Evolutionary conservation across 2,888 invertebrate species (phyloP).

Genomic region (Scelioninae gen. 2): DNA sequence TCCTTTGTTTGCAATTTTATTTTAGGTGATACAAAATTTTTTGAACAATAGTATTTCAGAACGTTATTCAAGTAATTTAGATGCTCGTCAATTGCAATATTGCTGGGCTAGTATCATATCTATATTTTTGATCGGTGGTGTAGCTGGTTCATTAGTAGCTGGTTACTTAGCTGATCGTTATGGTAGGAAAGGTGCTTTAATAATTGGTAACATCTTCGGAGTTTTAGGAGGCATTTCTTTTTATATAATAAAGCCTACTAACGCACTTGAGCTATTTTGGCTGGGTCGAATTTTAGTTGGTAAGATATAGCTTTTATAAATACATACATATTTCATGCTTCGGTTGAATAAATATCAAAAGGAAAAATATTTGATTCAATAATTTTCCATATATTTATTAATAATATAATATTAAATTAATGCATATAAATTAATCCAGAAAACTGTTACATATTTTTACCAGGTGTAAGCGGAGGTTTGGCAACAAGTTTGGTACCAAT

Average conservation of each 20-base stretch:
- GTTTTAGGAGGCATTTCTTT: slow-evolving; percentile 84
- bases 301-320: slow-evolving; percentile 54
- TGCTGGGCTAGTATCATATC: slow-evolving; percentile 91
- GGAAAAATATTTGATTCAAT: too few relatives aligned
- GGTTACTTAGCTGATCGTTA: slow-evolving; percentile 86
- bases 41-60: slow-evolving; percentile 75
- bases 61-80: slow-evolving; percentile 78
- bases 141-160: slow-evolving; percentile 89
- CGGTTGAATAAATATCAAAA: too few relatives aligned
- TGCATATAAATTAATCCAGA: background rate
- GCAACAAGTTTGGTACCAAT: slow-evolving; percentile 92
- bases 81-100: slow-evolving; percentile 78
- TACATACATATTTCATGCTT: too few relatives aligned
- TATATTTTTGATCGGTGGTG: slow-evolving; percentile 92
- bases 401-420: background rate
- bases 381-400: too few relatives aligned
- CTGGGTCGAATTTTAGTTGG: slow-evolving; percentile 87
- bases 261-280: slow-evolving; percentile 88
- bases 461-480: slow-evolving; percentile 79
- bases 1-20: slow-evolving; percentile 52
- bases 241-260: slow-evolving; percentile 80
- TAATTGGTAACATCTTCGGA: slow-evolving; percentile 82
- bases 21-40: slow-evolving; percentile 75
- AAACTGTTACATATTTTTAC: too few relatives aligned
- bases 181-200: slow-evolving; percentile 86